Evolutionary conservation across 2,113 vertebrate species (phyloP).

Genomic region (Passer domesticus): DNA sequence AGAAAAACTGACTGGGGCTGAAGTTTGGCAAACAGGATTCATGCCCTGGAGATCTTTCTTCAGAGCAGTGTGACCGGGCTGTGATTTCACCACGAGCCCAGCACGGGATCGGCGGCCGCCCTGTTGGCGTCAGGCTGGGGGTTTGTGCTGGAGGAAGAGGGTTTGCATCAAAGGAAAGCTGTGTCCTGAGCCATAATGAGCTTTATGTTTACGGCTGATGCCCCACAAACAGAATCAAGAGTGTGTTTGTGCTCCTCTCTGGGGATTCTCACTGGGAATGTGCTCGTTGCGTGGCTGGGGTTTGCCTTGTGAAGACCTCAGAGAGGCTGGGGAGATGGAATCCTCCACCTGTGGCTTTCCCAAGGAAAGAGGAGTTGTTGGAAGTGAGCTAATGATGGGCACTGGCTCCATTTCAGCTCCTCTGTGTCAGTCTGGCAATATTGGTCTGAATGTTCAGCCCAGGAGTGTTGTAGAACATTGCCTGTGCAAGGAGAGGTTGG

Average conservation of each 20-base stretch:
- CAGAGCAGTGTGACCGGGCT: not conserved
- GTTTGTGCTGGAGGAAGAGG: not conserved
- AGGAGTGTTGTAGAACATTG: not conserved
- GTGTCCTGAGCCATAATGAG: not conserved
- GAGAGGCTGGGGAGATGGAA: not conserved
- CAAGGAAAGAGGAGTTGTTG: not conserved
- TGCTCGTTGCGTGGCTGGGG: not conserved
- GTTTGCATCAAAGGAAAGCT: not conserved
- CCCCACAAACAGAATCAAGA: not conserved
- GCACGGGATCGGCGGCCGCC: not conserved
- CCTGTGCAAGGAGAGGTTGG: not conserved
- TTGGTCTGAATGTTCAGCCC: not conserved
- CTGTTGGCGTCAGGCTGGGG: not conserved
- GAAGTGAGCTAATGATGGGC: not conserved
- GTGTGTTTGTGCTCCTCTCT: not conserved
- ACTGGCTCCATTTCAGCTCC: accelerated
- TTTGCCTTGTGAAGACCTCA: not conserved
- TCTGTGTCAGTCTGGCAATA: accelerated
- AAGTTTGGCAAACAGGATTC: not conserved
- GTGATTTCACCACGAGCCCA: not conserved
- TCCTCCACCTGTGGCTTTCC: not conserved
- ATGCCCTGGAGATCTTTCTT: not conserved
- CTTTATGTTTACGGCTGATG: not conserved
- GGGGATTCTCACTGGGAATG: not conserved
- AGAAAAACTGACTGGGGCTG: not conserved